Conservation (phyloP, 2,888 invertebrate genomes). For the Deilephila porcellus region DNA sequence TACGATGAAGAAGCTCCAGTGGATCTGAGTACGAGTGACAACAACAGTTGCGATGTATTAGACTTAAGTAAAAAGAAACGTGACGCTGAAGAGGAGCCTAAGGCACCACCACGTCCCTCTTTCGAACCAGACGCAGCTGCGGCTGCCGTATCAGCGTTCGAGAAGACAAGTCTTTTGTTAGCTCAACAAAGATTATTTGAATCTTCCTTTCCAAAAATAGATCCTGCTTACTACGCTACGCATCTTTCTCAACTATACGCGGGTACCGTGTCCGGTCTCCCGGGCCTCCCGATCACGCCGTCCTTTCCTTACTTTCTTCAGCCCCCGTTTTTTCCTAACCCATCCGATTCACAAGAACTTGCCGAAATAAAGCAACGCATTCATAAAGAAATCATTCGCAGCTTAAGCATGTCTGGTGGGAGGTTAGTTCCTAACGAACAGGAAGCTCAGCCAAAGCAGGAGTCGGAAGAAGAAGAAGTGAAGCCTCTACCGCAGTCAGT, state of each 20-base stretch:
- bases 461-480: slow-evolving; percentile 82
- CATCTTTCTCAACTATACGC: slow-evolving; percentile 86
- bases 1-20: slow-evolving; percentile 86
- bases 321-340: slow-evolving; percentile 82
- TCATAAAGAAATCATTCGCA: slow-evolving; percentile 87
- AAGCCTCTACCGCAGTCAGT: slow-evolving; percentile 76
- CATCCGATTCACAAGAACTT: slow-evolving; percentile 84
- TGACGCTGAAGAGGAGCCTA: slow-evolving; percentile 68
- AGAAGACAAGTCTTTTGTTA: slow-evolving; percentile 84
- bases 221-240: slow-evolving; percentile 86
- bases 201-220: slow-evolving; percentile 85
- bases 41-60: slow-evolving; percentile 87
- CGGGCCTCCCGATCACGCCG: slow-evolving; percentile 81
- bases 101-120: slow-evolving; percentile 73
- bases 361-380: slow-evolving; percentile 88
- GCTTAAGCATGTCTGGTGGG: slow-evolving; percentile 89
- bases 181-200: slow-evolving; percentile 89
- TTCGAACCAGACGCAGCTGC: slow-evolving; percentile 72
- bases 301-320: slow-evolving; percentile 88
- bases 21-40: slow-evolving; percentile 88
- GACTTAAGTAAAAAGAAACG: slow-evolving; percentile 92
- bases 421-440: slow-evolving; percentile 81
- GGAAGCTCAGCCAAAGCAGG: slow-evolving; percentile 68
- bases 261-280: slow-evolving; percentile 82
- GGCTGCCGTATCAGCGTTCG: slow-evolving; percentile 74